Percentiles rank a stretch among this genome's conserved stretches.
Conservation (phyloP, 2,888 invertebrate species). For the Stenoptilia bipunctidactyla region DNA sequence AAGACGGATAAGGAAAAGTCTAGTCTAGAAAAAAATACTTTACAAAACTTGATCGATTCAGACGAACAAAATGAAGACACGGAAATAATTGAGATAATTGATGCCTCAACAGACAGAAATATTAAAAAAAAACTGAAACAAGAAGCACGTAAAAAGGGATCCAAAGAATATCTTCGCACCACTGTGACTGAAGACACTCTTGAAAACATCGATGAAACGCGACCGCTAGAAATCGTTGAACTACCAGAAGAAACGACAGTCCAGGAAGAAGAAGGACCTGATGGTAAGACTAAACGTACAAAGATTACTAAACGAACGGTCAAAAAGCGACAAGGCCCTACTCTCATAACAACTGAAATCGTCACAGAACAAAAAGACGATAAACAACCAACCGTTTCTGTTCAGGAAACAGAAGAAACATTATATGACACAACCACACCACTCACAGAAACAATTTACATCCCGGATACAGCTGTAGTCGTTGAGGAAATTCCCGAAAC, state of each 20-base stretch:
- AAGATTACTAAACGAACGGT: slow-evolving; percentile 24
- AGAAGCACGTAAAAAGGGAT: too few species aligned
- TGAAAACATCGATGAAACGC: slow-evolving; percentile 24
- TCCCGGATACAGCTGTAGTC: slow-evolving; percentile 7
- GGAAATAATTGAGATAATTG: too few species aligned
- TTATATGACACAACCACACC: slow-evolving; percentile 15
- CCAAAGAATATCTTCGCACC: too few species aligned
- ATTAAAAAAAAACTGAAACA: too few species aligned
- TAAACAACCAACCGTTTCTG: slow-evolving; percentile 20
- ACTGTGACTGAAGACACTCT: too few species aligned
- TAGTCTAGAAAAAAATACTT: not conserved
- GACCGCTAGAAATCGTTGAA: slow-evolving; percentile 31
- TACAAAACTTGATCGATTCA: not conserved
- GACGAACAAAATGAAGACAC: too few species aligned
- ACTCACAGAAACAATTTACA: slow-evolving; percentile 8
- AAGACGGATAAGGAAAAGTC: not conserved
- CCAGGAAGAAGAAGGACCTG: slow-evolving; percentile 13
- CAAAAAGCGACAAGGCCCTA: slow-evolving; percentile 20
- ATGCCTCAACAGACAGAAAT: too few species aligned
- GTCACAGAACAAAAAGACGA: slow-evolving; percentile 29
- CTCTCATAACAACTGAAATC: slow-evolving; percentile 21
- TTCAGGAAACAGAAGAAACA: slow-evolving; percentile 23
- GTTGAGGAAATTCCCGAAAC: slow-evolving; percentile 19
- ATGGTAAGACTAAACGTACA: slow-evolving; percentile 15
- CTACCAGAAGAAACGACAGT: slow-evolving; percentile 21